Conservation (phyloP, 2,113 vertebrate species). For the Pao palembangensis region DNA sequence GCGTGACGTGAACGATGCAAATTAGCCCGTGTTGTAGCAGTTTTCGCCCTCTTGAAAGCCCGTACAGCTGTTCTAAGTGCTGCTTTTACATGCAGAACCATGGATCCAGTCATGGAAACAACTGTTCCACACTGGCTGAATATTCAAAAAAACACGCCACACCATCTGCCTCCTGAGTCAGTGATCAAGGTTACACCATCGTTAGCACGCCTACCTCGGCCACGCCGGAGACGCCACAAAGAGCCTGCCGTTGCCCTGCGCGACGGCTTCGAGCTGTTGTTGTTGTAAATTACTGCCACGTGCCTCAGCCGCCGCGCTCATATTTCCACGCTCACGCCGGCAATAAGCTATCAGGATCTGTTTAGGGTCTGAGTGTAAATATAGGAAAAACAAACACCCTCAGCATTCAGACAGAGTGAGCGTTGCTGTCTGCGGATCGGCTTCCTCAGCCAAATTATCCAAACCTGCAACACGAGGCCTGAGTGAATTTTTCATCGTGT, state of each 20-base stretch:
- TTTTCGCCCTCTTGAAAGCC: too few relatives aligned
- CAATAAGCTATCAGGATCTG: constrained; percentile 33
- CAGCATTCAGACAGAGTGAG: background rate
- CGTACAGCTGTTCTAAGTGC: background rate
- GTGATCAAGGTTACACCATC: background rate
- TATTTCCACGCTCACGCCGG: constrained; percentile 41
- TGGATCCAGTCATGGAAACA: constrained; percentile 5
- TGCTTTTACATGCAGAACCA: constrained; percentile 14
- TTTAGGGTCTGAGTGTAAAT: constrained; percentile 23
- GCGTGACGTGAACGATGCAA: too few relatives aligned
- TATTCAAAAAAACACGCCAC: background rate
- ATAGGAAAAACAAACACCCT: constrained; percentile 8
- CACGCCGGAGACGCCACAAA: too few relatives aligned
- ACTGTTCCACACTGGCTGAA: constrained; percentile 2
- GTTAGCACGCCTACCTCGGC: background rate
- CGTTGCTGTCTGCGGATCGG: background rate
- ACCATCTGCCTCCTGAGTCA: constrained; percentile 31
- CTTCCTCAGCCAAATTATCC: constrained; percentile 8
- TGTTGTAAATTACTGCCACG: constrained; percentile 13
- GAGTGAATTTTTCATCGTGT: constrained; percentile 11
- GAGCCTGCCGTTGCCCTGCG: background rate
- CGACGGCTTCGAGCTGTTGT: constrained; percentile 18
- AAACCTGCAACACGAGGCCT: background rate
- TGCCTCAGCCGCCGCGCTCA: constrained; percentile 27
- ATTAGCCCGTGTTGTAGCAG: too few relatives aligned